A percentile compares a stretch with the other conserved stretches of the same genome.
Evolutionary conservation across 2,888 invertebrate species (phyloP).

Genomic region (Cheilosia pagana): DNA sequence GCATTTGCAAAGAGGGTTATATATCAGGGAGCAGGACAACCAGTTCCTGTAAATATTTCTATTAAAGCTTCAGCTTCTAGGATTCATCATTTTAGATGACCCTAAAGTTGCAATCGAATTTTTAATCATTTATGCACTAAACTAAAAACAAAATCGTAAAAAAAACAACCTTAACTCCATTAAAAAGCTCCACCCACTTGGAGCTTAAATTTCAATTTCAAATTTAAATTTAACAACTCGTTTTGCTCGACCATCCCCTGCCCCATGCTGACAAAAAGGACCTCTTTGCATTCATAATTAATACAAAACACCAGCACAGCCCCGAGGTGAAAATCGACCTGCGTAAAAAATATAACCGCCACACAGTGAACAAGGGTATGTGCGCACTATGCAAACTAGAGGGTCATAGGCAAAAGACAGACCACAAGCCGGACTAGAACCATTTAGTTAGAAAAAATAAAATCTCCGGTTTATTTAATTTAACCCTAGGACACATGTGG

Average conservation of each 20-base stretch:
- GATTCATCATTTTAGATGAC: too few relatives aligned
- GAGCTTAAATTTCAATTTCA: background rate
- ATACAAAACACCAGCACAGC: conserved; percentile 16
- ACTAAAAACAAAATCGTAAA: background rate
- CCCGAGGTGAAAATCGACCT: conserved; percentile 24
- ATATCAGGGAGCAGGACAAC: too few relatives aligned
- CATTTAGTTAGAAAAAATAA: conserved; percentile 47
- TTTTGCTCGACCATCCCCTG: background rate
- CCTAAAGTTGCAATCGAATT: too few relatives aligned
- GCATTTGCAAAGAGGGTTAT: too few relatives aligned
- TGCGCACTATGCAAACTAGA: background rate
- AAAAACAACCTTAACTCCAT: background rate
- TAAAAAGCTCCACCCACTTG: background rate
- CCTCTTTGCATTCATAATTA: conserved; percentile 38
- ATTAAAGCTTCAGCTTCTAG: too few relatives aligned
- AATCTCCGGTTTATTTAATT: conserved; percentile 69
- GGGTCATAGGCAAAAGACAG: conserved; percentile 10
- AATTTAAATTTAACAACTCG: conserved; percentile 3
- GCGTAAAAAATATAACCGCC: conserved; percentile 12
- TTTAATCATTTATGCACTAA: background rate
- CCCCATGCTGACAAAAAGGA: background rate
- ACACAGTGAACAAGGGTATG: background rate
- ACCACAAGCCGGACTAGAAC: conserved; percentile 3
- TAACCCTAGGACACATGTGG: conserved; percentile 24
- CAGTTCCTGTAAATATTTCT: too few relatives aligned